A percentile compares a stretch with the other conserved stretches of the same genome.
phyloP scores from a whole-genome alignment of 2,888 invertebrate species.

The Blomia tropicalis region DNA sequence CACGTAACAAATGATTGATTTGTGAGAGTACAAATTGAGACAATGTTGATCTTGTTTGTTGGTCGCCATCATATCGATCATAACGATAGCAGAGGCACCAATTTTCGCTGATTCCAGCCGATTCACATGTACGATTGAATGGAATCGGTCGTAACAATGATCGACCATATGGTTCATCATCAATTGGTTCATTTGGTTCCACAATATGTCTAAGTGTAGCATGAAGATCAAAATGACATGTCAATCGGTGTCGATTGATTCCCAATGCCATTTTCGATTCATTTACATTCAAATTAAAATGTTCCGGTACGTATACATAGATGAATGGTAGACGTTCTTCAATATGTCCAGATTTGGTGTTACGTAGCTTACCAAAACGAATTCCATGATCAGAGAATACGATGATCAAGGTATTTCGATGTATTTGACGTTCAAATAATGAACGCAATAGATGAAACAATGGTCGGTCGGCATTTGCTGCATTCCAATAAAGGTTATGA shows the following conservation, averaged over 20 bases:
- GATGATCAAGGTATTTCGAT: constrained; percentile 53
- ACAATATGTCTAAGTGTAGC: constrained; percentile 35
- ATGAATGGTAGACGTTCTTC: constrained; percentile 38
- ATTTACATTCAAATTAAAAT: constrained; percentile 31
- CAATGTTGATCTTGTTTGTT: background rate
- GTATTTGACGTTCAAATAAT: constrained; percentile 41
- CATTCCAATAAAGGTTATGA: constrained; percentile 35
- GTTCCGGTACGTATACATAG: constrained; percentile 34
- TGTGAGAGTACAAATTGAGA: background rate
- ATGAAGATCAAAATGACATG: constrained; percentile 38
- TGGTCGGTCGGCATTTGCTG: constrained; percentile 34
- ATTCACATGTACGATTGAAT: constrained; percentile 34
- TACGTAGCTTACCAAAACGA: constrained; percentile 63
- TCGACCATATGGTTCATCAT: constrained; percentile 26
- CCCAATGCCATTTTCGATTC: constrained; percentile 30
- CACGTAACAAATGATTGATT: background rate
- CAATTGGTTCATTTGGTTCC: constrained; percentile 22
- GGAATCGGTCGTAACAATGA: constrained; percentile 35
- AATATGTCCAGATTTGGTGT: constrained; percentile 46
- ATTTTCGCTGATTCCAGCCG: constrained; percentile 35
- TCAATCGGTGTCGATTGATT: constrained; percentile 34
- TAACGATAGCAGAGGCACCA: constrained; percentile 34
- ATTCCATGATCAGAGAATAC: constrained; percentile 76
- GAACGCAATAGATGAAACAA: constrained; percentile 42
- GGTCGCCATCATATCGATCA: background rate